Conservation (phyloP, 2,888 invertebrate genomes). For the Heteromyza rotundicornis region DNA sequence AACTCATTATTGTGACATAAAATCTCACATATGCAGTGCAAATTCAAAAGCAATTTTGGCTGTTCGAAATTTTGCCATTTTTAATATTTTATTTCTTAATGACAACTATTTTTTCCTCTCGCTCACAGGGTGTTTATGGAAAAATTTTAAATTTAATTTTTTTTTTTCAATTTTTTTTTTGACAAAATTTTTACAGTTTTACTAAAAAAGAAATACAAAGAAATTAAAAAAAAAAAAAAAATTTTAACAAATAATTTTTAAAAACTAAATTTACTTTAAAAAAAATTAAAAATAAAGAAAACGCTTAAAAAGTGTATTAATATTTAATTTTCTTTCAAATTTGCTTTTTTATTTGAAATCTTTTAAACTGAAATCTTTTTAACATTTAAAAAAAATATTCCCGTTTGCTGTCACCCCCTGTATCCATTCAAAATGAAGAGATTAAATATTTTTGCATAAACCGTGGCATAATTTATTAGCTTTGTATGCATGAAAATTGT, state of each 20-base stretch:
- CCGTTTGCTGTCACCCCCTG: too few species aligned
- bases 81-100: not conserved
- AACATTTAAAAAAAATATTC: too few species aligned
- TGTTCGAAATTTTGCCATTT: not conserved
- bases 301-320: too few species aligned
- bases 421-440: constrained; percentile 43
- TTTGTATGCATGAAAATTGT: constrained; percentile 49
- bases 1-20: not conserved
- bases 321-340: too few species aligned
- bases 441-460: constrained; percentile 56
- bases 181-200: not conserved
- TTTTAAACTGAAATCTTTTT: too few species aligned
- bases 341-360: too few species aligned
- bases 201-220: too few species aligned
- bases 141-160: not conserved
- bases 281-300: too few species aligned
- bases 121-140: too few species aligned
- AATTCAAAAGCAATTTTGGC: not conserved
- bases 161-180: not conserved
- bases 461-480: constrained; percentile 55
- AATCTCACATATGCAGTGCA: not conserved
- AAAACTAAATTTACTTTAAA: too few species aligned
- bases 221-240: too few species aligned
- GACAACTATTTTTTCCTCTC: not conserved
- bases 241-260: too few species aligned